Percentiles rank a stretch among this genome's conserved stretches.
Evolutionary conservation across 2,888 invertebrate species (phyloP).

Genomic region (Catocala sponsa): DNA sequence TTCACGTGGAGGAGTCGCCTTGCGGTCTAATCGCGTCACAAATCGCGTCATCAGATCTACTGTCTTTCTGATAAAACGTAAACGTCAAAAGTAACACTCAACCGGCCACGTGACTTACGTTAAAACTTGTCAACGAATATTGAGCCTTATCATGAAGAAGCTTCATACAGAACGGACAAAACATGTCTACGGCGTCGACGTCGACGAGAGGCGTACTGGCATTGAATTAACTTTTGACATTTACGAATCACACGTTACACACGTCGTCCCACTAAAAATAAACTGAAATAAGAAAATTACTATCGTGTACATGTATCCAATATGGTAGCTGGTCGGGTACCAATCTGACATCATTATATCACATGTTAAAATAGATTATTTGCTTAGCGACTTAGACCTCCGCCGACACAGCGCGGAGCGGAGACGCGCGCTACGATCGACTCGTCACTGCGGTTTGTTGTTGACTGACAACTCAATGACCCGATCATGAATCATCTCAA

Average conservation of each 20-base stretch:
- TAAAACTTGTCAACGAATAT: conserved; percentile 76
- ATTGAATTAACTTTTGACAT: conserved; percentile 81
- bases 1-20: conserved; percentile 44
- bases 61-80: conserved; percentile 68
- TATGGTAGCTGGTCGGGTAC: conserved; percentile 77
- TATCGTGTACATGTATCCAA: conserved; percentile 84
- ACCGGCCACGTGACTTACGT: conserved; percentile 77
- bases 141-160: conserved; percentile 78
- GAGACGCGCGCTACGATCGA: conserved; percentile 67
- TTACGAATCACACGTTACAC: conserved; percentile 84
- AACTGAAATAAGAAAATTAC: conserved; percentile 84
- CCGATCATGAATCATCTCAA: conserved; percentile 80
- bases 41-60: conserved; percentile 70
- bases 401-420: conserved; percentile 55
- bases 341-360: conserved; percentile 85
- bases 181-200: conserved; percentile 65
- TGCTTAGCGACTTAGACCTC: conserved; percentile 75
- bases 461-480: conserved; percentile 78
- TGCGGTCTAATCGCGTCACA: conserved; percentile 57
- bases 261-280: conserved; percentile 81
- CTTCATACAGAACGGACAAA: conserved; percentile 76
- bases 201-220: conserved; percentile 56
- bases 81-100: conserved; percentile 78
- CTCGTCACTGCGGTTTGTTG: conserved; percentile 76
- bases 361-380: conserved; percentile 84